phyloP scores from a whole-genome alignment of 1,140 invertebrate genomes.

The Bicyclus anynana region DNA sequence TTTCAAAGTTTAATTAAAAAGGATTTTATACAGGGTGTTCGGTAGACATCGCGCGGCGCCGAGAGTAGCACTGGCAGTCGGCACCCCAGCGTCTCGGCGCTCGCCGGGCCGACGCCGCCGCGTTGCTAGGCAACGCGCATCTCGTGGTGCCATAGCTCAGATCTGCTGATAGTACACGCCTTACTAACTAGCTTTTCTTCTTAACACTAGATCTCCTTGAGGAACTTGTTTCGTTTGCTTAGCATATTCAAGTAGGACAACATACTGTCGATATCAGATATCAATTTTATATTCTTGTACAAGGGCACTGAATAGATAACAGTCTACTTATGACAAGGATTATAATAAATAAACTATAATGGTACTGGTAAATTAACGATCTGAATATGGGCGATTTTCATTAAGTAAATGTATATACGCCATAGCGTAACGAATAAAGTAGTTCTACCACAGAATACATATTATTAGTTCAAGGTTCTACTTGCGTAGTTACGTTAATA shows the following conservation, averaged over 20 bases:
- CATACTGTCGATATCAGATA: not conserved
- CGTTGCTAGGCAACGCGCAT: slow-evolving; percentile 38
- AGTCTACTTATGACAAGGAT: too few relatives aligned
- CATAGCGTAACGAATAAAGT: too few relatives aligned
- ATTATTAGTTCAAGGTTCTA: too few relatives aligned
- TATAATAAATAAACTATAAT: too few relatives aligned
- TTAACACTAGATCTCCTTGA: not conserved
- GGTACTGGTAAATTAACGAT: too few relatives aligned
- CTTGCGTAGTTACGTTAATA: too few relatives aligned
- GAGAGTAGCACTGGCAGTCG: slow-evolving; percentile 44
- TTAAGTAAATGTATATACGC: too few relatives aligned
- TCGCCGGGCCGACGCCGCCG: slow-evolving; percentile 35
- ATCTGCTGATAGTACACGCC: slow-evolving; percentile 10
- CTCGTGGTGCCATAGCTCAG: not conserved
- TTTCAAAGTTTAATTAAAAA: not conserved
- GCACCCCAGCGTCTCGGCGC: slow-evolving; percentile 46
- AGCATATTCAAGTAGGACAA: not conserved
- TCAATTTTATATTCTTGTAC: not conserved
- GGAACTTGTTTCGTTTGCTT: not conserved
- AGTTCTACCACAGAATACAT: too few relatives aligned
- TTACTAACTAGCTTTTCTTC: not conserved
- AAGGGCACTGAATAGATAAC: too few relatives aligned
- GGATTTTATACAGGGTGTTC: slow-evolving; percentile 7
- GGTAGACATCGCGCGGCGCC: slow-evolving; percentile 32
- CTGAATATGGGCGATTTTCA: too few relatives aligned